Evolutionary conservation across 1,140 invertebrate species (phyloP), one percentile per base, ranked within the genome.

Genomic region (Bilobella aurantiaca): DNA sequence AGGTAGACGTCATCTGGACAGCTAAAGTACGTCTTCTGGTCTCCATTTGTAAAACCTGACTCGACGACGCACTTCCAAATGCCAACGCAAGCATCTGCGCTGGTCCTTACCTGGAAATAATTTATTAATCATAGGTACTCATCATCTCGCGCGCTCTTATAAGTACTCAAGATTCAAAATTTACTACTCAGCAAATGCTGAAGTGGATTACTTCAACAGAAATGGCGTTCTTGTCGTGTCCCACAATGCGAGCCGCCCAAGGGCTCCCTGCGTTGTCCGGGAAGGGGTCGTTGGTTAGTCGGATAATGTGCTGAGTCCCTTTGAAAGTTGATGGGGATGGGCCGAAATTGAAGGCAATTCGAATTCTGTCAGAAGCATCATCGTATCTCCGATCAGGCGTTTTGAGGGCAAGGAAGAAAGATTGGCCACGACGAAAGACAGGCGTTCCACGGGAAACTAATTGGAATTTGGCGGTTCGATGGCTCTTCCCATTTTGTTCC

Each of bases 1-100:
- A 91, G 77, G 75, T 88, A 91, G 47, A 91, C 75, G 23, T 81
- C 82, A 66, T 84, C 81, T 30, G 83, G 78, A 57, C 80, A 81
- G 66, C 81, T 60, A 68, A 61, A 73, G 25, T 67, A 27, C 23
- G 68, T 21, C 14, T 37, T 31, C 34, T 37, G 3, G n/a, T 27
- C 59, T 18, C 21, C 25, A 3, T 37, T 25, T 34, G 5, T 2
- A 21, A 46, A 78, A 31, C 78, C 78, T 5, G 85, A 84, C 47
- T 83, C 79, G 1, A 88, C 77, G 21, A 78, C 78, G 25, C 86
- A 77, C 5, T 77, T 75, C 86, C 87, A 88, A 64, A 81, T 76
- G 1, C 85, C 86, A 1, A 88, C 82, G 0, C 80, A 82, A 30
- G 79, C 74, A 53, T 75, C 79, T 1, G 82, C 75, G 21, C 85